Base-by-base conservation (phyloP, 1,140 invertebrate species). In the Euborellia annulipes region DNA sequence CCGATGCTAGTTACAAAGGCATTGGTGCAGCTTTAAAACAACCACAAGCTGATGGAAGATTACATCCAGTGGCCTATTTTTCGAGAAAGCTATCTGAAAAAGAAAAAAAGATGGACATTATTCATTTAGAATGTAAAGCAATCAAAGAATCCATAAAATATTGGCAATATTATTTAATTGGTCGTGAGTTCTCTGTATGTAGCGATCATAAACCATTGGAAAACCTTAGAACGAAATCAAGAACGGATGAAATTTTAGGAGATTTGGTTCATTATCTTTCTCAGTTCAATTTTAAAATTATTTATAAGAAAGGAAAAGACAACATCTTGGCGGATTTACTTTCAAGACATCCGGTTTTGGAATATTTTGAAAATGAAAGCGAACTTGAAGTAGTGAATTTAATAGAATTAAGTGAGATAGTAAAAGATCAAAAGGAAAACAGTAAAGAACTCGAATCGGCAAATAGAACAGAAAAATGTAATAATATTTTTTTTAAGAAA, bases 121-220 rank as follows among this genome's bases (percentile, higher is more conserved):
- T 27, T 11, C 23, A 27, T 27, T 11, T 27, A 27, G 23, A 27
- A 11, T 27, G 23, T 11, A 27, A 27, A 27, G 23, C 23, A 4
- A 27, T 27, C 11, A 27, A 27, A 27, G 52, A 53, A 21, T 43
- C 52, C 13, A 43, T 51, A 16, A 44, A 47, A 43, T 53, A 49
- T 42, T 27, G 23, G 23, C 23, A 27, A 27, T 11, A 27, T 11
- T 27, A 27, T 27, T 27, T 27, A 27, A 27, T 27, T 43, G 57
- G 54, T 17, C 62, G 50, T 45, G 19, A 38, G 48, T 64, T 64
- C 43, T 59, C 23, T 39, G 58, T 63, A 36, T 62, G 49, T 39
- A 58, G 61, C 42, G 60, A 63, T 49, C 60, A 65, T 47, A 63
- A 62, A 52, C 58, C 61, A 54, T 51, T 58, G 43, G 55, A 58